phyloP scores from a whole-genome alignment of 2,797 vertebrate species.

The Notamacropus eugenii region DNA sequence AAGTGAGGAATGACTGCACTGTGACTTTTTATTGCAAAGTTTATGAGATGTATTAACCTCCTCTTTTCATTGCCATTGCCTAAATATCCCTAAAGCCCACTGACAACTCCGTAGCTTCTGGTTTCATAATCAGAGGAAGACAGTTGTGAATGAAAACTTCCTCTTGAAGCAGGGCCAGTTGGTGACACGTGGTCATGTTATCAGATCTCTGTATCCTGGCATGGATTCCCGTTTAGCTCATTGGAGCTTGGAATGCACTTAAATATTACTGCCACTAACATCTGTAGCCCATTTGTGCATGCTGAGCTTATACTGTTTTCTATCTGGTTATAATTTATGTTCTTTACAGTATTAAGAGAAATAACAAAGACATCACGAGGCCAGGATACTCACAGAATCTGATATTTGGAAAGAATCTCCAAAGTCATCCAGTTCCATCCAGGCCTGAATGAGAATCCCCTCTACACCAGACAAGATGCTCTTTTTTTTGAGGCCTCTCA shows the following conservation, averaged over 20 bases:
- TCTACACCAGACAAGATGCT: background rate
- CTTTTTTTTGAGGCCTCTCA: background rate
- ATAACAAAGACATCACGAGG: background rate
- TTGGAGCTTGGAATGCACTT: background rate
- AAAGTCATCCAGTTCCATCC: background rate
- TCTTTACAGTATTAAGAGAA: background rate
- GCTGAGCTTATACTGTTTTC: too few species aligned
- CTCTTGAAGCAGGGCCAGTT: background rate
- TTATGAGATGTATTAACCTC: background rate
- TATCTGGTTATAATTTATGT: background rate
- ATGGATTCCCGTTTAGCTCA: background rate
- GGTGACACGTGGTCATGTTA: too few species aligned
- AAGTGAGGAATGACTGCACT: background rate
- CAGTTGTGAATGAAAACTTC: background rate
- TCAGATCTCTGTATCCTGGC: background rate
- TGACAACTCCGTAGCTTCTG: background rate
- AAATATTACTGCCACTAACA: background rate
- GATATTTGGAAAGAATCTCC: background rate
- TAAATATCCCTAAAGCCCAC: background rate
- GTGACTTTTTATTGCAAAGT: too few species aligned
- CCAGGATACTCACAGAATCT: background rate
- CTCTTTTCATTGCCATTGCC: background rate
- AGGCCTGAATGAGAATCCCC: background rate
- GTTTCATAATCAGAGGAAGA: too few species aligned
- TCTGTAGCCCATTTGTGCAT: background rate